A percentile compares a stretch with the other conserved stretches of the same genome.
These are phyloP conservation scores for Aphelenchoides fujianensis DNA, from an alignment of 1,140 invertebrate species.

Conservation along the genomic window DNA sequence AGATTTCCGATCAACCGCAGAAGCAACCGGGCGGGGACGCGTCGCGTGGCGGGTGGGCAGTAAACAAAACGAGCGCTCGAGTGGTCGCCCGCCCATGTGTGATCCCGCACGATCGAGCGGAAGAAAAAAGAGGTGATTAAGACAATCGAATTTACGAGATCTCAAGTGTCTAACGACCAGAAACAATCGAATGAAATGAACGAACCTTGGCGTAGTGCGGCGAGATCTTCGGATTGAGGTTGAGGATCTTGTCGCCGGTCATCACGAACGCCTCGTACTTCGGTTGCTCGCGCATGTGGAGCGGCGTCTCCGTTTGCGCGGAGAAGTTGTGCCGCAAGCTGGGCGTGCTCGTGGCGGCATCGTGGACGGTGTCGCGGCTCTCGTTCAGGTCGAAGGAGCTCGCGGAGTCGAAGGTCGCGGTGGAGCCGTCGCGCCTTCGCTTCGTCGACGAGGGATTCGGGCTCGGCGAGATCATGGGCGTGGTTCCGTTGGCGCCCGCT, in stretches of 20 bases:
- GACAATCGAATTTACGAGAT: too few relatives aligned
- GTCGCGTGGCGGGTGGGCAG: too few relatives aligned
- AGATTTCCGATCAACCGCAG: too few relatives aligned
- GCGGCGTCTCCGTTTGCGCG: neutral
- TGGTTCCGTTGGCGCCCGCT: too few relatives aligned
- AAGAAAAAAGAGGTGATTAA: too few relatives aligned
- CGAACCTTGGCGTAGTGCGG: conserved; percentile 58
- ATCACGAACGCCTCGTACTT: conserved; percentile 88
- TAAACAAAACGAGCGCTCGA: too few relatives aligned
- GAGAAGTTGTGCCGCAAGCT: conserved; percentile 7
- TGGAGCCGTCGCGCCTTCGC: neutral
- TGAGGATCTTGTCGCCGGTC: conserved; percentile 91
- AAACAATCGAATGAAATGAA: too few relatives aligned
- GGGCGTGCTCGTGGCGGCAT: neutral
- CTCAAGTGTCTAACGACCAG: too few relatives aligned
- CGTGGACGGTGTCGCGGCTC: neutral
- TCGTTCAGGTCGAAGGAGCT: conserved; percentile 1
- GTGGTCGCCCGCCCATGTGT: too few relatives aligned
- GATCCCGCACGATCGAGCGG: too few relatives aligned
- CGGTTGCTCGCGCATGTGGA: conserved; percentile 33
- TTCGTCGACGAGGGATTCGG: neutral
- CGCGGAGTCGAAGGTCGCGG: conserved; percentile 3
- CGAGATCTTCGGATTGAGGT: conserved; percentile 71
- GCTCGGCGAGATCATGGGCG: neutral
- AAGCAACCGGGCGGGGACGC: too few relatives aligned